Conservation (phyloP, 2,113 vertebrate genomes). For the Anolis sagrei region DNA sequence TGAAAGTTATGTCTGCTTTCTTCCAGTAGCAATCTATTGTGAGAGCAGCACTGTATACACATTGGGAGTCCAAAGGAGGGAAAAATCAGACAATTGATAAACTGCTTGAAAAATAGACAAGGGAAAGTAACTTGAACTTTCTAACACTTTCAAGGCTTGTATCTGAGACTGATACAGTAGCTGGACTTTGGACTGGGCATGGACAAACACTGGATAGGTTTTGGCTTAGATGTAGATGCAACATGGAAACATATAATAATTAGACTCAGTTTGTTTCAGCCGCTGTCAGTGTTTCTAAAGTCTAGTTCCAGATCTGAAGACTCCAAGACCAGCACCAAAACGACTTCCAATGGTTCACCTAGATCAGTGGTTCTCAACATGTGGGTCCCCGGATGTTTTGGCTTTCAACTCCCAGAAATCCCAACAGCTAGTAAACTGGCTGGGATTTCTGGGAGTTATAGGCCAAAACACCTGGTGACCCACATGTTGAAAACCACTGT, state of each 20-base stretch:
- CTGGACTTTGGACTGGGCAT: conserved; percentile 16
- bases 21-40: not conserved
- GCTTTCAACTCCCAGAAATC: too few relatives aligned
- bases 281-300: not conserved
- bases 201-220: not conserved
- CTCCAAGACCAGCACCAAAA: not conserved
- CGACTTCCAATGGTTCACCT: too few relatives aligned
- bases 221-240: not conserved
- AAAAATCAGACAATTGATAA: not conserved
- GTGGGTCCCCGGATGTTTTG: too few relatives aligned
- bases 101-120: not conserved
- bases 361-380: too few relatives aligned
- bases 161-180: not conserved
- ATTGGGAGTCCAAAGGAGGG: not conserved
- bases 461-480: too few relatives aligned
- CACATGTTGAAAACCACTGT: too few relatives aligned
- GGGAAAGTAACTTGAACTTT: not conserved
- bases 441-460: too few relatives aligned
- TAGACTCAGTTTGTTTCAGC: not conserved
- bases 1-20: not conserved
- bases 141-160: not conserved
- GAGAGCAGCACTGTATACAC: not conserved
- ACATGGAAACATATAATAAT: not conserved
- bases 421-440: too few relatives aligned
- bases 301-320: not conserved